Conservation (phyloP, 2,888 invertebrate species). For the Papilio gigon region DNA sequence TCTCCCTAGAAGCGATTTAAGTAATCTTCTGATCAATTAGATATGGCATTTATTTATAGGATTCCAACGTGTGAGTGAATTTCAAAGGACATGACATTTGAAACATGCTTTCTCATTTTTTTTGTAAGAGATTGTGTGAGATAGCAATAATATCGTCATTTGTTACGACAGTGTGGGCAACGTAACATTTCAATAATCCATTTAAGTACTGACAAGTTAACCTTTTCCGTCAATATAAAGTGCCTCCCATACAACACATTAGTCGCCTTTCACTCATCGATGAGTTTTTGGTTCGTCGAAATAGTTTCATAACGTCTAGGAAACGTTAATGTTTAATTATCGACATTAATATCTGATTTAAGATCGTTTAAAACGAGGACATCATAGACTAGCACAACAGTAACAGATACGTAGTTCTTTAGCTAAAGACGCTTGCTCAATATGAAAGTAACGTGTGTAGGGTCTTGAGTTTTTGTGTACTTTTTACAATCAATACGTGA, state of each 20-base stretch:
- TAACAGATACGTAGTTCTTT: not conserved
- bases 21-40: too few relatives aligned
- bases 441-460: too few relatives aligned
- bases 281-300: not conserved
- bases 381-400: too few relatives aligned
- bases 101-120: too few relatives aligned
- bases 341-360: not conserved
- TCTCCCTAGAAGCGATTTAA: too few relatives aligned
- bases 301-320: conserved; percentile 33
- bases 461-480: too few relatives aligned
- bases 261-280: conserved; percentile 33
- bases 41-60: too few relatives aligned
- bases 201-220: conserved; percentile 12
- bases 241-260: conserved; percentile 29
- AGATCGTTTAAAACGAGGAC: not conserved
- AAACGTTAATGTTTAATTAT: conserved; percentile 14
- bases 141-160: not conserved
- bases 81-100: too few relatives aligned
- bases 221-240: conserved; percentile 22
- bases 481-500: too few relatives aligned
- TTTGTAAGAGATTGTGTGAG: too few relatives aligned
- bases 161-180: not conserved
- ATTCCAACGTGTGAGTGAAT: too few relatives aligned
- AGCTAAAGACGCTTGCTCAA: too few relatives aligned
- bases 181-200: conserved; percentile 20